Percentiles rank a stretch among this genome's conserved stretches.
These are phyloP conservation scores for Lucifuga dentata DNA, from an alignment of 2,113 vertebrate genomes.

Conservation along the genomic window DNA sequence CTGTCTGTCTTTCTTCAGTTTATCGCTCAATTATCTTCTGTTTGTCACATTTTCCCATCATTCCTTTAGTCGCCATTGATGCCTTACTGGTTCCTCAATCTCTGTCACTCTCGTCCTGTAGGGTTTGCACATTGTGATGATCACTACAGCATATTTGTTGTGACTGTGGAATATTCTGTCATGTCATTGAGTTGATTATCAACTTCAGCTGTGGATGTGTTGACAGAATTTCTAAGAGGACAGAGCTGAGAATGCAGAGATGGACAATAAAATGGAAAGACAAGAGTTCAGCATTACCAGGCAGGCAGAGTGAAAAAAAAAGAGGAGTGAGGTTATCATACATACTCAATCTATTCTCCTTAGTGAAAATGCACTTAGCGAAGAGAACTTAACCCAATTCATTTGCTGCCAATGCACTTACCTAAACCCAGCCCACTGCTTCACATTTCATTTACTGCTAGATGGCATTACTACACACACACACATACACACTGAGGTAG, in stretches of 20 bases:
- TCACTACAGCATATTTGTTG: not conserved
- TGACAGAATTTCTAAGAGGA: not conserved
- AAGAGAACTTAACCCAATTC: slow-evolving; percentile 17
- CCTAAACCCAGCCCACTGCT: slow-evolving; percentile 11
- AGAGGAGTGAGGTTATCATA: not conserved
- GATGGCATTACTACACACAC: slow-evolving; percentile 37
- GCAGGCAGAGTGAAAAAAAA: not conserved
- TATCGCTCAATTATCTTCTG: slow-evolving; percentile 10
- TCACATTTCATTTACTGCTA: slow-evolving; percentile 26
- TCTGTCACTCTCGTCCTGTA: slow-evolving; percentile 1
- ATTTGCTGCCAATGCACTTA: slow-evolving; percentile 11
- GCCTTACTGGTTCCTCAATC: slow-evolving; percentile 15
- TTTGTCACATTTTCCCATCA: not conserved
- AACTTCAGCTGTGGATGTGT: slow-evolving; percentile 2
- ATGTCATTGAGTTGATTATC: not conserved
- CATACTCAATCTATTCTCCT: not conserved
- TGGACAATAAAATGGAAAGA: not conserved
- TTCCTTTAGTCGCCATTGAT: not conserved
- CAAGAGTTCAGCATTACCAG: not conserved
- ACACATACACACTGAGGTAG: slow-evolving; percentile 6
- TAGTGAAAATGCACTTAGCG: slow-evolving; percentile 5
- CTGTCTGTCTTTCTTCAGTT: not conserved
- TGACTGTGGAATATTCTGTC: slow-evolving; percentile 1
- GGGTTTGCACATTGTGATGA: slow-evolving; percentile 10
- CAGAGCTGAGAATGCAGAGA: not conserved